These are phyloP conservation scores for Agrilus cyanescens DNA, from an alignment of 2,888 invertebrate species.

Conservation along the genomic window DNA sequence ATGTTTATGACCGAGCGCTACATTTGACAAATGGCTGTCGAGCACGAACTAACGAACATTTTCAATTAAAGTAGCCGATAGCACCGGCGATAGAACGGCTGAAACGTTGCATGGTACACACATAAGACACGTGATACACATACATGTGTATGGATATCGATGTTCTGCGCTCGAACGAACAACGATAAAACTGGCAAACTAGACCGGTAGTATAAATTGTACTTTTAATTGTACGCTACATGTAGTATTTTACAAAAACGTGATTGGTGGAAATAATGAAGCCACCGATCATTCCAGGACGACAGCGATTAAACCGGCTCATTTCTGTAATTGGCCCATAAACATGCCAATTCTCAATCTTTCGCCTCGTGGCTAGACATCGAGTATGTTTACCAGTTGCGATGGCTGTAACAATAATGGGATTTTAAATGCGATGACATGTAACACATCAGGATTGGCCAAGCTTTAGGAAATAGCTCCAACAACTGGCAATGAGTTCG, in stretches of 20 bases:
- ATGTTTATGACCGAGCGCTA: no score
- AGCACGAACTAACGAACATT: conserved; percentile 14
- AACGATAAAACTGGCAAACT: conserved; percentile 14
- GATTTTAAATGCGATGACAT: no score
- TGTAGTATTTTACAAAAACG: conserved; percentile 30
- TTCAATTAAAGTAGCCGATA: conserved; percentile 26
- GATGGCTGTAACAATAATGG: no score
- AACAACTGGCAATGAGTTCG: no score
- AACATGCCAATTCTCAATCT: conserved; percentile 30
- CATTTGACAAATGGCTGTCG: background rate
- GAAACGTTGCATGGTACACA: background rate
- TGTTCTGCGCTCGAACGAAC: background rate
- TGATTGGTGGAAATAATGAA: conserved; percentile 36
- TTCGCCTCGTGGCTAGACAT: no score
- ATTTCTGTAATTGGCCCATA: conserved; percentile 35
- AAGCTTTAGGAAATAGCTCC: no score
- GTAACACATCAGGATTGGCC: no score
- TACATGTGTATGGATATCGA: no score
- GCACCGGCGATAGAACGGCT: conserved; percentile 1
- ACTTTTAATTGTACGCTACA: conserved; percentile 32
- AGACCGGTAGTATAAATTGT: conserved; percentile 30
- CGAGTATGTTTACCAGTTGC: no score
- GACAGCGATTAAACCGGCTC: conserved; percentile 34
- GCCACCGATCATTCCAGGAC: conserved; percentile 33
- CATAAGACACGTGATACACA: conserved; percentile 1